These are phyloP conservation scores for Dioctria linearis DNA, from an alignment of 2,888 invertebrate genomes.

Conservation along the genomic window DNA sequence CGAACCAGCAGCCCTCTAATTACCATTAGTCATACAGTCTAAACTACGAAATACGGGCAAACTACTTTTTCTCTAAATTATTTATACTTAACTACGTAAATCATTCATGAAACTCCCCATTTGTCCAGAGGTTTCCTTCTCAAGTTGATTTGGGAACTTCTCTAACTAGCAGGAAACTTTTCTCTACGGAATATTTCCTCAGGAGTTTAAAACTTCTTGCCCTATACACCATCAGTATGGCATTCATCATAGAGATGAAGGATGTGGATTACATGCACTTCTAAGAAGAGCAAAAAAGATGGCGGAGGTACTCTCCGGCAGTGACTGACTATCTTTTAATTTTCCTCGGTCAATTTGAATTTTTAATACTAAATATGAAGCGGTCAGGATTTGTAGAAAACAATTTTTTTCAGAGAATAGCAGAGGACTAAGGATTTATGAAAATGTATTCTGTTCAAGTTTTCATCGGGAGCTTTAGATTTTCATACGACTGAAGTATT, in stretches of 20 bases:
- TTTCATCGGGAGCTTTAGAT: too few relatives aligned
- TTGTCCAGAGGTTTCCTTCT: background rate
- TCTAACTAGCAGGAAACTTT: constrained; percentile 15
- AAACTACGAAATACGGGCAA: background rate
- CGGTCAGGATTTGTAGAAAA: constrained; percentile 9
- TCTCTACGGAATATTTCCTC: too few relatives aligned
- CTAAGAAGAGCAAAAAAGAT: background rate
- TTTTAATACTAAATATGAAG: constrained; percentile 14
- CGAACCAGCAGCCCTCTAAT: constrained; percentile 6
- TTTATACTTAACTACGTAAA: background rate
- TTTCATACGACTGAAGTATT: too few relatives aligned
- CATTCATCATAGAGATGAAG: background rate
- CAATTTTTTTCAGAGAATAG: background rate
- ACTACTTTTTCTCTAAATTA: constrained; percentile 11
- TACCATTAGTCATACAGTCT: constrained; percentile 6
- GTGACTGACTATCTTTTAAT: constrained; percentile 17
- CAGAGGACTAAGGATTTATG: background rate
- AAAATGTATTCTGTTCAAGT: background rate
- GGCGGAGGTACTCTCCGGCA: background rate
- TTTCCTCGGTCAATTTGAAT: constrained; percentile 30
- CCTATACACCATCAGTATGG: background rate
- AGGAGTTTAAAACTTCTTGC: background rate
- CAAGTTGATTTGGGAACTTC: constrained; percentile 16
- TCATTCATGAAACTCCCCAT: background rate
- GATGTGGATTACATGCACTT: constrained; percentile 1